These are phyloP conservation scores for Drosophila recens DNA, from an alignment of 2,888 invertebrate genomes.

Conservation along the genomic window DNA sequence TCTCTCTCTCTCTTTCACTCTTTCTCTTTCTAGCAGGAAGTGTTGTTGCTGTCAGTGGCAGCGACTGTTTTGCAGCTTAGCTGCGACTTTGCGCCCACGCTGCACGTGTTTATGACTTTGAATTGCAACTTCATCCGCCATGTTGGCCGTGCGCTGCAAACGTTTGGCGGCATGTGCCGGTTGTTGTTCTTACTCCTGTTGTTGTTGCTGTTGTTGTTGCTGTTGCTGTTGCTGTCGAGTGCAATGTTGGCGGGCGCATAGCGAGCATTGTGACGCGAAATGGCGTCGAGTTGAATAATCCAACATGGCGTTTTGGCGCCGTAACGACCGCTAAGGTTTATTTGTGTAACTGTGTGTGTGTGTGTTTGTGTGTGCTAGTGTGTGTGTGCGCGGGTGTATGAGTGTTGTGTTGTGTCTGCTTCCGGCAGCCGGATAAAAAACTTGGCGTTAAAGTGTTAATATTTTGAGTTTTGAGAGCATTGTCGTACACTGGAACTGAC, in stretches of 20 bases:
- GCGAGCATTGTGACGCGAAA: slow-evolving; percentile 81
- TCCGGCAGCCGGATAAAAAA: slow-evolving; percentile 81
- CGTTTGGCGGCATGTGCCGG: slow-evolving; percentile 41
- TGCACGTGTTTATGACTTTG: slow-evolving; percentile 84
- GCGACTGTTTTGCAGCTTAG: slow-evolving; percentile 72
- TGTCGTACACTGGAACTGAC: slow-evolving; percentile 35
- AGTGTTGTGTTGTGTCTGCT: slow-evolving; percentile 76
- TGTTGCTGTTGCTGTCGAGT: slow-evolving; percentile 71
- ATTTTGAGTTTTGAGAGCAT: slow-evolving; percentile 81
- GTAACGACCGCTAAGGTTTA: slow-evolving; percentile 67
- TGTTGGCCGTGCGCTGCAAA: slow-evolving; percentile 52
- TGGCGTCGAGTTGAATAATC: slow-evolving; percentile 81
- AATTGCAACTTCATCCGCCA: slow-evolving; percentile 82
- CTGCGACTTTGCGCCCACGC: slow-evolving; percentile 82
- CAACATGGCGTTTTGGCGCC: slow-evolving; percentile 79
- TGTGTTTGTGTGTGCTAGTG: background rate
- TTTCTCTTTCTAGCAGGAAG: slow-evolving; percentile 59
- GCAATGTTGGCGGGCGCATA: slow-evolving; percentile 80
- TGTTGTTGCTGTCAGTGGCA: slow-evolving; percentile 69
- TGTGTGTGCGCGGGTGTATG: slow-evolving; percentile 22
- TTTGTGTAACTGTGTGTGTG: slow-evolving; percentile 24
- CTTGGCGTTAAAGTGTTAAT: slow-evolving; percentile 79
- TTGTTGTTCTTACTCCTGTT: slow-evolving; percentile 17
- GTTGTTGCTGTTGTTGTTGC: slow-evolving; percentile 12
- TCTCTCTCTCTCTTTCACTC: background rate